A percentile compares a stretch with the other conserved stretches of the same genome.
These are phyloP conservation scores for Genyomyrus donnyi DNA, from an alignment of 2,113 vertebrate genomes.

Conservation along the genomic window DNA sequence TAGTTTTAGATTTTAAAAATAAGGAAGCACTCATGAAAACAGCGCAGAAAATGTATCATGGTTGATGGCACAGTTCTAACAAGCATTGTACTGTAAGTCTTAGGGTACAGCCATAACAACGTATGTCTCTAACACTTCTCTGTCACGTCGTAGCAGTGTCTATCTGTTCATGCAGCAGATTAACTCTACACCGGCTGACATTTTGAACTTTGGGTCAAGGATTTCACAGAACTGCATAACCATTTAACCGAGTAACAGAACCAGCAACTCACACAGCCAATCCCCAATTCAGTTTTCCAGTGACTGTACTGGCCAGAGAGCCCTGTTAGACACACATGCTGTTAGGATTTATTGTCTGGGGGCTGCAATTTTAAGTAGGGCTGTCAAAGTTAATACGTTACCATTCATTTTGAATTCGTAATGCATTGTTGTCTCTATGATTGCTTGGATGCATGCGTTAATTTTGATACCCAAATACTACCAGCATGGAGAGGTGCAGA, in stretches of 20 bases:
- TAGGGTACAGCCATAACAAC: background rate
- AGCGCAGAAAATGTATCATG: background rate
- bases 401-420: background rate
- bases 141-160: background rate
- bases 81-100: background rate
- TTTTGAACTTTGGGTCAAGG: background rate
- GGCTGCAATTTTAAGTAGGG: background rate
- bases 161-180: background rate
- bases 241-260: background rate
- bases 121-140: background rate
- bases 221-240: background rate
- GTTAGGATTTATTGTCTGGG: background rate
- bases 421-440: background rate
- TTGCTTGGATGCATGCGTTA: background rate
- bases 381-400: background rate
- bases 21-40: background rate
- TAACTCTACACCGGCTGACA: background rate
- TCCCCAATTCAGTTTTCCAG: background rate
- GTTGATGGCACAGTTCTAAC: background rate
- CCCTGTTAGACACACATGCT: background rate
- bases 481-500: background rate
- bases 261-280: background rate
- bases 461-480: background rate
- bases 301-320: background rate
- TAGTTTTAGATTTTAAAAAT: background rate